phyloP scores from a whole-genome alignment of 1,140 invertebrate species.

The Caenorhabditis latens region DNA sequence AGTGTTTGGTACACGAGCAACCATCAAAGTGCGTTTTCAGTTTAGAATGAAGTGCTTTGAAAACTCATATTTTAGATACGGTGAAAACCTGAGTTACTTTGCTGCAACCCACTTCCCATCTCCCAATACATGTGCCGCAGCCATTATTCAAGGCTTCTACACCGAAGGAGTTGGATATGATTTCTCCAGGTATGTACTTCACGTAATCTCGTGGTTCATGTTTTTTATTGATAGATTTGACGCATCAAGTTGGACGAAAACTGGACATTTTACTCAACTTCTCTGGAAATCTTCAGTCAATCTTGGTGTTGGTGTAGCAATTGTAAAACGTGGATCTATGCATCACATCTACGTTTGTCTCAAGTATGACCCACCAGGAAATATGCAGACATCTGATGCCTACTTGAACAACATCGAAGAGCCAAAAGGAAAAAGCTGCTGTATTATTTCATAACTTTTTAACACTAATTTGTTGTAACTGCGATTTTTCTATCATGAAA shows the following conservation, averaged over 20 bases:
- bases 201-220: neutral
- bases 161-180: conserved; percentile 59
- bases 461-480: neutral
- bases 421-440: neutral
- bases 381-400: conserved; percentile 39
- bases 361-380: conserved; percentile 67
- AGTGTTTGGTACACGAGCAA: conserved; percentile 54
- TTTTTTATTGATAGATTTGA: conserved; percentile 32
- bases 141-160: conserved; percentile 59
- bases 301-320: conserved; percentile 58
- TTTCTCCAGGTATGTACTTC: conserved; percentile 53
- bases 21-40: conserved; percentile 16
- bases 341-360: conserved; percentile 62
- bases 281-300: conserved; percentile 50
- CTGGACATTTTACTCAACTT: conserved; percentile 65
- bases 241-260: conserved; percentile 20
- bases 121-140: conserved; percentile 43
- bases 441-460: neutral
- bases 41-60: neutral
- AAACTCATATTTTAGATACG: conserved; percentile 59
- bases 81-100: conserved; percentile 63
- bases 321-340: conserved; percentile 8
- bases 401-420: conserved; percentile 20
- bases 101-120: conserved; percentile 44
- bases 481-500: neutral